Evolutionary conservation across 2,888 invertebrate genomes (phyloP).

Genomic region (Sinodicranocentrus sp.): DNA sequence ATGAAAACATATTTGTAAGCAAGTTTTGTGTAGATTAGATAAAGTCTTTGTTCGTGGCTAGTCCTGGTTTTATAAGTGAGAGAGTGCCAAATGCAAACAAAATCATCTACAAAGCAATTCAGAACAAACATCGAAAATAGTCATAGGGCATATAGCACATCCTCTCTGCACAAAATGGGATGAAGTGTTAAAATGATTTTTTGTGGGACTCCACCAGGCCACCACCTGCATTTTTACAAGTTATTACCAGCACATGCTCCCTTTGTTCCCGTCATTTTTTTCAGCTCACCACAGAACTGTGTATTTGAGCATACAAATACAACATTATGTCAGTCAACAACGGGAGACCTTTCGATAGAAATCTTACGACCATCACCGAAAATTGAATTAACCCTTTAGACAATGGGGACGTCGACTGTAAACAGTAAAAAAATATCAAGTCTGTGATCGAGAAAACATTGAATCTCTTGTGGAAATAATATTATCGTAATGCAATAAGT

Average conservation of each 20-base stretch:
- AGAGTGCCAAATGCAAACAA: conserved; percentile 16
- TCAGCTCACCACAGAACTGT: neutral
- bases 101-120: conserved; percentile 21
- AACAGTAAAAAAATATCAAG: conserved; percentile 17
- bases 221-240: conserved; percentile 39
- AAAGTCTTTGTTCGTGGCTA: neutral
- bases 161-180: neutral
- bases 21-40: conserved; percentile 4
- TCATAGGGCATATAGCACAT: conserved; percentile 33
- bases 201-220: conserved; percentile 3
- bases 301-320: neutral
- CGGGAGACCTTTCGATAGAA: conserved; percentile 48
- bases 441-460: conserved; percentile 41
- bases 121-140: conserved; percentile 12
- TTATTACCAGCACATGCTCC: conserved; percentile 44
- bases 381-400: conserved; percentile 63
- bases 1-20: neutral
- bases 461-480: conserved; percentile 1
- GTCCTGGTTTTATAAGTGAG: too few relatives aligned
- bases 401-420: conserved; percentile 37
- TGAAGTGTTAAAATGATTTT: conserved; percentile 51
- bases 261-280: conserved; percentile 18
- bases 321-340: neutral
- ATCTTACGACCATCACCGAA: conserved; percentile 49
- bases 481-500: conserved; percentile 14